A percentile compares a stretch with the other conserved stretches of the same genome.
These are phyloP conservation scores for Proteles cristata DNA, from an alignment of 2,113 vertebrate genomes.

Conservation along the genomic window DNA sequence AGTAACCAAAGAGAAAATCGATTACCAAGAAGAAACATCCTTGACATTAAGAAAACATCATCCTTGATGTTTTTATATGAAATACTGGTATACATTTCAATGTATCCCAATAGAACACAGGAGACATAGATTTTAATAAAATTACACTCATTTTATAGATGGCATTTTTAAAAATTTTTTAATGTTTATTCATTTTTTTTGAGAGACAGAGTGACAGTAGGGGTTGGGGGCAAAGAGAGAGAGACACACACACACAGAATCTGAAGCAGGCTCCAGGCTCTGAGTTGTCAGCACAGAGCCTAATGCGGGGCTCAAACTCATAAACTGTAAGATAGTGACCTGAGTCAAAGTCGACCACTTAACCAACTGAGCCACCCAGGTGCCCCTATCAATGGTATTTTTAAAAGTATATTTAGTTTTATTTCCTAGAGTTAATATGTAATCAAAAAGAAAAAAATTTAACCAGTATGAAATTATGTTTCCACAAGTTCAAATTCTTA, in stretches of 20 bases:
- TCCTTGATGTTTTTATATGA: neutral
- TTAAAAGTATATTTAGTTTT: slow-evolving; percentile 37
- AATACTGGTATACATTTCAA: neutral
- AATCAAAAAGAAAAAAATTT: neutral
- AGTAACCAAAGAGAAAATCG: neutral
- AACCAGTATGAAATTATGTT: neutral
- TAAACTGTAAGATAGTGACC: too few relatives aligned
- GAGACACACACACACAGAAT: too few relatives aligned
- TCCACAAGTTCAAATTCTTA: slow-evolving; percentile 23
- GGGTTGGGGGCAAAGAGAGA: too few relatives aligned
- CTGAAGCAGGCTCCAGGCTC: too few relatives aligned
- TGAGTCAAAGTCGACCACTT: too few relatives aligned
- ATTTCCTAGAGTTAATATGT: neutral
- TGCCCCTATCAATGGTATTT: neutral
- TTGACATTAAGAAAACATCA: slow-evolving; percentile 8
- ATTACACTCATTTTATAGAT: neutral
- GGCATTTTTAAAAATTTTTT: neutral
- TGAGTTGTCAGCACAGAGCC: too few relatives aligned
- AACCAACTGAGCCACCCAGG: too few relatives aligned
- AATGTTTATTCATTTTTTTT: too few relatives aligned
- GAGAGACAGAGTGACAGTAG: too few relatives aligned
- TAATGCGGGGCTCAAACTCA: too few relatives aligned
- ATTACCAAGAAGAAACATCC: neutral
- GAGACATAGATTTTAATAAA: neutral
- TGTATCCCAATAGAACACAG: neutral